Conservation (phyloP, 2,888 invertebrate species). For the Dusona sp. region DNA sequence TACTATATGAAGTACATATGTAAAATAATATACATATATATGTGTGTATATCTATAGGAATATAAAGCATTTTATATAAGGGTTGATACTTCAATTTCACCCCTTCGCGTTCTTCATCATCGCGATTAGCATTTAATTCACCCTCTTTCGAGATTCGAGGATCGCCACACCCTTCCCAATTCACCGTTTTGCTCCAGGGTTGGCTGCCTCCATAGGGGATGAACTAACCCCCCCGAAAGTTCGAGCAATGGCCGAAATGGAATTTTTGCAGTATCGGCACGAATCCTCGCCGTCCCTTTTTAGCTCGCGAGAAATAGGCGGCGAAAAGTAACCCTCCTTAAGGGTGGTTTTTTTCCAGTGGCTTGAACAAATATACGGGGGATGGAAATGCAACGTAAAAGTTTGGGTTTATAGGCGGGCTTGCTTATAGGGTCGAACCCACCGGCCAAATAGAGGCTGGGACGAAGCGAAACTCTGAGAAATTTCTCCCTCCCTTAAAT, state of each 20-base stretch:
- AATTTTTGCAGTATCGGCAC: background rate
- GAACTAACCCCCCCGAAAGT: conserved; percentile 18
- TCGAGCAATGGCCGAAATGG: conserved; percentile 58
- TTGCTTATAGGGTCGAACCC: background rate
- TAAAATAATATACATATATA: background rate
- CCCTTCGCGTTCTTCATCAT: conserved; percentile 41
- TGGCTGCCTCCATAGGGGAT: conserved; percentile 52
- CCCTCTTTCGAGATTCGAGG: conserved; percentile 46
- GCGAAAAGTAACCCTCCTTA: conserved; percentile 39
- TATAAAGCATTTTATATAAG: conserved; percentile 12
- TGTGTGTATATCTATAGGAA: background rate
- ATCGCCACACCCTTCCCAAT: conserved; percentile 59
- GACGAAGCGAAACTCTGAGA: background rate
- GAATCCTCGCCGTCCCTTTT: background rate
- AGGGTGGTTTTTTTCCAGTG: background rate
- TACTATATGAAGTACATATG: background rate
- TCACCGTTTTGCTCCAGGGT: conserved; percentile 42
- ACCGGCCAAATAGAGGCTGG: conserved; percentile 8
- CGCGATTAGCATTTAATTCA: conserved; percentile 66
- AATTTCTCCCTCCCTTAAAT: background rate
- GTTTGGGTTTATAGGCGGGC: background rate
- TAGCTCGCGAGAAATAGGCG: conserved; percentile 49
- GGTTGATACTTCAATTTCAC: conserved; percentile 32
- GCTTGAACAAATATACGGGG: background rate
- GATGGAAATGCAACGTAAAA: background rate